Conservation (phyloP, 2,113 vertebrate genomes). For the Podiceps cristatus region DNA sequence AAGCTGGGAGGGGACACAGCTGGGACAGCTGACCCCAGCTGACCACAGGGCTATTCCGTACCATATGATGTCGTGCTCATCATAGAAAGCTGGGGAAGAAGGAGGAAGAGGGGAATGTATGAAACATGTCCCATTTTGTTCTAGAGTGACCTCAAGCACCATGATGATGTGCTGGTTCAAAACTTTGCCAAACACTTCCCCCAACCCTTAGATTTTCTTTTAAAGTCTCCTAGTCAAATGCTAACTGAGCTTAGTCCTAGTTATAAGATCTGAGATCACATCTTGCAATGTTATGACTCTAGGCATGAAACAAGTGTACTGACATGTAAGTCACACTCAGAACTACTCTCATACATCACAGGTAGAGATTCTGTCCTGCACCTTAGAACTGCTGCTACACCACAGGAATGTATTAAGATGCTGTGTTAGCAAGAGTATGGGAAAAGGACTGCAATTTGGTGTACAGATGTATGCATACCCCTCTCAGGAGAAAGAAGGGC, state of each 20-base stretch:
- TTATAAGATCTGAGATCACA: slow-evolving; percentile 5
- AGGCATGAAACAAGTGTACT: slow-evolving; percentile 6
- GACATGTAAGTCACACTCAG: background rate
- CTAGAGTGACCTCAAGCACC: background rate
- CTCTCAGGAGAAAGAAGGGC: background rate
- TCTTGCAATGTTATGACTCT: background rate
- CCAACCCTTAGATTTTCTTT: background rate
- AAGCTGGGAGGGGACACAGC: no score
- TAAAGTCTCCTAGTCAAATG: background rate
- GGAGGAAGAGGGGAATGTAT: background rate
- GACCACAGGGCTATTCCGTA: no score
- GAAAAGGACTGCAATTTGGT: background rate
- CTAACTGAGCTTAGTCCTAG: slow-evolving; percentile 1
- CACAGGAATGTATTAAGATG: background rate
- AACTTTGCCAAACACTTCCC: background rate
- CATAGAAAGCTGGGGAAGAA: no score
- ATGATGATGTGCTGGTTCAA: background rate
- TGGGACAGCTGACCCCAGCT: no score
- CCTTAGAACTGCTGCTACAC: background rate
- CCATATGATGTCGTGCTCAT: no score
- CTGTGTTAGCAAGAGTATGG: background rate
- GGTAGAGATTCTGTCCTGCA: background rate
- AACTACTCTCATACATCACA: background rate
- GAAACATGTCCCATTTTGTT: background rate
- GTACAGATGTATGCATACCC: background rate